A percentile compares a stretch with the other conserved stretches of the same genome.
These are phyloP conservation scores for Leptatherina wallacei DNA, from an alignment of 2,797 vertebrate species.

Conservation along the genomic window DNA sequence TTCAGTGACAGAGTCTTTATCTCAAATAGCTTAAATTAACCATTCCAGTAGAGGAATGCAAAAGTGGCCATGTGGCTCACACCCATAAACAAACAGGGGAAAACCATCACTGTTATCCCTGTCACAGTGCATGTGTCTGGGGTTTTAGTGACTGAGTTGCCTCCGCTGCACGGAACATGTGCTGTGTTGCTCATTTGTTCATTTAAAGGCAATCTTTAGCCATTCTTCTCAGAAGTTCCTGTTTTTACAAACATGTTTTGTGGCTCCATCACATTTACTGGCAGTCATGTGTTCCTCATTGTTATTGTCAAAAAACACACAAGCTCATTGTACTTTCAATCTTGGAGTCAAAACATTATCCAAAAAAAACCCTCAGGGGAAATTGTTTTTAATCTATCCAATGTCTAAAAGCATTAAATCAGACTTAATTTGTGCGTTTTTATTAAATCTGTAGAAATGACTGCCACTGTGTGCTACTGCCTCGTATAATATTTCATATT, in stretches of 20 bases:
- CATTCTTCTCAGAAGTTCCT: constrained; percentile 10
- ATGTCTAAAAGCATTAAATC: constrained; percentile 10
- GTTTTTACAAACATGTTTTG: background rate
- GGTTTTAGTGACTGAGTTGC: constrained; percentile 4
- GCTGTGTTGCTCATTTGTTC: background rate
- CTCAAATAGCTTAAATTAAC: constrained; percentile 3
- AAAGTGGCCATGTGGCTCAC: background rate
- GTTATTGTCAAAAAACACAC: constrained; percentile 2
- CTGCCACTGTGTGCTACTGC: background rate
- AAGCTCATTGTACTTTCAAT: constrained; percentile 1
- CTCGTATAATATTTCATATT: constrained; percentile 30
- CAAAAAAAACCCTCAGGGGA: background rate
- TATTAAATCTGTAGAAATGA: constrained; percentile 7
- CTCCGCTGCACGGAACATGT: constrained; percentile 1
- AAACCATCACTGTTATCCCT: background rate
- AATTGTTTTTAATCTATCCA: background rate
- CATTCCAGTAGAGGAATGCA: background rate
- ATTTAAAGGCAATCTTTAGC: background rate
- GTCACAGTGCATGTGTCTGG: constrained; percentile 3
- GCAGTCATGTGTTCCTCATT: background rate
- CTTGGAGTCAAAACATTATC: background rate
- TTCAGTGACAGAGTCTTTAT: background rate
- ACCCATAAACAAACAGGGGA: background rate
- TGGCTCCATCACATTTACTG: background rate
- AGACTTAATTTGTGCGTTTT: background rate